Conservation (phyloP, 2,888 invertebrate genomes). For the Vanessa cardui region DNA sequence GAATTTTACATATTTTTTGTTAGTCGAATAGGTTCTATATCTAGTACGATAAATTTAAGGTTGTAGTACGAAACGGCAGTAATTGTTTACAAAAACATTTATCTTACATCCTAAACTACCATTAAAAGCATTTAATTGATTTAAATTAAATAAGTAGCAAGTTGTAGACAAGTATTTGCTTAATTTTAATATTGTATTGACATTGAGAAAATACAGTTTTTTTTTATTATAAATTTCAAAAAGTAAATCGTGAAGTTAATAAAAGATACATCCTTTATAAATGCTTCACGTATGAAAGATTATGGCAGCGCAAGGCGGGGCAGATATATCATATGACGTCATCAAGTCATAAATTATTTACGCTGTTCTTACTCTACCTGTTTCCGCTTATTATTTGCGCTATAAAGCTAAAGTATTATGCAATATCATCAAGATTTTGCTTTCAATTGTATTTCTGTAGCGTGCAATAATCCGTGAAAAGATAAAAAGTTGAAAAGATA, state of each 20-base stretch:
- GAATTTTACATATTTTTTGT: no score
- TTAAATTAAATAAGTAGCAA: no score
- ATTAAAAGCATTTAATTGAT: no score
- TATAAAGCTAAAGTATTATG: constrained; percentile 20
- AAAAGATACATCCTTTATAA: constrained; percentile 24
- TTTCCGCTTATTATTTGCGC: constrained; percentile 32
- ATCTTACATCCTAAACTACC: no score
- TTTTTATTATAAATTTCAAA: not conserved
- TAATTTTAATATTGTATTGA: no score
- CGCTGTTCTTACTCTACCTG: constrained; percentile 40
- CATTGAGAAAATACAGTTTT: no score
- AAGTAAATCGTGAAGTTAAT: not conserved
- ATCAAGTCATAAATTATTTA: constrained; percentile 69
- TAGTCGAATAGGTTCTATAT: no score
- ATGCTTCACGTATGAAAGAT: constrained; percentile 50
- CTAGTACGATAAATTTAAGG: no score
- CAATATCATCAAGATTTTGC: constrained; percentile 5
- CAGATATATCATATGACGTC: constrained; percentile 67
- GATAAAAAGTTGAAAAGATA: no score
- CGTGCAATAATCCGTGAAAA: not conserved
- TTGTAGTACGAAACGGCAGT: no score
- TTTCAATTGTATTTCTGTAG: constrained; percentile 2
- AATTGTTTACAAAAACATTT: no score
- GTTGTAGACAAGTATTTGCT: no score
- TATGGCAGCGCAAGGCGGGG: constrained; percentile 53